These are phyloP conservation scores for Dascyllus trimaculatus DNA, from an alignment of 2,113 vertebrate species.

Conservation along the genomic window DNA sequence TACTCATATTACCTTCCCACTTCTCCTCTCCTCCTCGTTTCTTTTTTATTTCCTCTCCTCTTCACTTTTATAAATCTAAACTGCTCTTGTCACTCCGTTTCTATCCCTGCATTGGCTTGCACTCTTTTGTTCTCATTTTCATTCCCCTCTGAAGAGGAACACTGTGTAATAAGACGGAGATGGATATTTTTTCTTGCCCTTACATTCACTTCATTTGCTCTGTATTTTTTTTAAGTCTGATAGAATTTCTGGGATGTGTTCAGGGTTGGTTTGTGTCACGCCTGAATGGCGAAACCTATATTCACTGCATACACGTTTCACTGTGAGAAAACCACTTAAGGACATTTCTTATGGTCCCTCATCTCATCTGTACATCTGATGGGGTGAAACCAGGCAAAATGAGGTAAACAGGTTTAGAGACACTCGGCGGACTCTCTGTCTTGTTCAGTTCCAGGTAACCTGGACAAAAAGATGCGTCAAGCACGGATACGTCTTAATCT, in stretches of 20 bases:
- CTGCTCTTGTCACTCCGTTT: conserved; percentile 6
- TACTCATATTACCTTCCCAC: conserved; percentile 54
- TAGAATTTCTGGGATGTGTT: not conserved
- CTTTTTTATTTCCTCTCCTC: conserved; percentile 47
- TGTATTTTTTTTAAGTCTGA: not conserved
- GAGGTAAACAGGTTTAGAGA: conserved; percentile 10
- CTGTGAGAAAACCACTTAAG: conserved; percentile 16
- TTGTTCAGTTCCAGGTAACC: conserved; percentile 35
- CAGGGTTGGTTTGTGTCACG: not conserved
- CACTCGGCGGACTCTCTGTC: conserved; percentile 23
- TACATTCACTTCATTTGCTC: conserved; percentile 62
- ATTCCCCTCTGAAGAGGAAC: conserved; percentile 40
- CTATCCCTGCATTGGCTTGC: conserved; percentile 5
- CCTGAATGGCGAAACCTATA: not conserved
- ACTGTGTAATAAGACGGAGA: conserved; percentile 9
- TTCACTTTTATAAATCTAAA: conserved; percentile 21
- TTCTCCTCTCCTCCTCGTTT: conserved; percentile 34
- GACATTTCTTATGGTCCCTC: conserved; percentile 23
- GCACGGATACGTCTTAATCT: conserved; percentile 24
- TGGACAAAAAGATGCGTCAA: conserved; percentile 28
- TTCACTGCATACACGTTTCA: conserved; percentile 12
- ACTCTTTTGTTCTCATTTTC: conserved; percentile 31
- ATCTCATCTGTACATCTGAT: conserved; percentile 28
- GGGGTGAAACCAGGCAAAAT: conserved; percentile 1
- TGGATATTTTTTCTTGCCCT: conserved; percentile 21